Evolutionary conservation across 2,113 vertebrate genomes (phyloP).

Genomic region (Greenwoodochromis staneri): DNA sequence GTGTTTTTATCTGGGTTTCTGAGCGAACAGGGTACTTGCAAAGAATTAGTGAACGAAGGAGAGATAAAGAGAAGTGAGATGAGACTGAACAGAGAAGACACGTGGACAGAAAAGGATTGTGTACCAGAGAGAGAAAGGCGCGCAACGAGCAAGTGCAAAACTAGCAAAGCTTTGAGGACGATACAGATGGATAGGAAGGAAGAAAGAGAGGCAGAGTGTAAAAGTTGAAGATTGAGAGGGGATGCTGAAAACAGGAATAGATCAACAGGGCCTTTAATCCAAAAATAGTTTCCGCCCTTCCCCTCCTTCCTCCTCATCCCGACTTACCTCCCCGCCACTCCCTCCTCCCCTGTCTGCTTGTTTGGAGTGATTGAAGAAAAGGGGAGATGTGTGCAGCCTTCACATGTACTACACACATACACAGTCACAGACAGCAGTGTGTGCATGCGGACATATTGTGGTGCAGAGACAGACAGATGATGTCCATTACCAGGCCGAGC

Average conservation of each 20-base stretch:
- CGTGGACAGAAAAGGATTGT: neutral
- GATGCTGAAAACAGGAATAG: slow-evolving; percentile 58
- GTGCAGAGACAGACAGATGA: slow-evolving; percentile 46
- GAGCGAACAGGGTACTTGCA: neutral
- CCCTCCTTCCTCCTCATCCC: slow-evolving; percentile 24
- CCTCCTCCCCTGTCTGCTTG: neutral
- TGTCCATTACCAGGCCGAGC: slow-evolving; percentile 37
- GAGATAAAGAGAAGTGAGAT: neutral
- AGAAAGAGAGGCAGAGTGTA: slow-evolving; percentile 22
- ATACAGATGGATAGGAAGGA: slow-evolving; percentile 26
- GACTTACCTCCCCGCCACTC: neutral
- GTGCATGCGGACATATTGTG: slow-evolving; percentile 13
- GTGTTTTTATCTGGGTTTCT: neutral
- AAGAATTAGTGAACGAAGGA: neutral
- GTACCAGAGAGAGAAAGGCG: neutral
- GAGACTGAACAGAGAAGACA: neutral
- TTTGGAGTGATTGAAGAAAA: slow-evolving; percentile 39
- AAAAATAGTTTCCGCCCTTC: slow-evolving; percentile 51
- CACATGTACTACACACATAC: neutral
- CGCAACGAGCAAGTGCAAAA: neutral
- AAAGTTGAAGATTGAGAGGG: slow-evolving; percentile 48
- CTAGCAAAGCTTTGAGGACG: slow-evolving; percentile 33
- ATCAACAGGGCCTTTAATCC: slow-evolving; percentile 62
- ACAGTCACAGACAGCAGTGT: neutral
- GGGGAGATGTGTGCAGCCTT: neutral